Evolutionary conservation across 1,140 invertebrate species (phyloP), one percentile per base, ranked within the genome.

Genomic region (Macrosteles quadrilineatus): DNA sequence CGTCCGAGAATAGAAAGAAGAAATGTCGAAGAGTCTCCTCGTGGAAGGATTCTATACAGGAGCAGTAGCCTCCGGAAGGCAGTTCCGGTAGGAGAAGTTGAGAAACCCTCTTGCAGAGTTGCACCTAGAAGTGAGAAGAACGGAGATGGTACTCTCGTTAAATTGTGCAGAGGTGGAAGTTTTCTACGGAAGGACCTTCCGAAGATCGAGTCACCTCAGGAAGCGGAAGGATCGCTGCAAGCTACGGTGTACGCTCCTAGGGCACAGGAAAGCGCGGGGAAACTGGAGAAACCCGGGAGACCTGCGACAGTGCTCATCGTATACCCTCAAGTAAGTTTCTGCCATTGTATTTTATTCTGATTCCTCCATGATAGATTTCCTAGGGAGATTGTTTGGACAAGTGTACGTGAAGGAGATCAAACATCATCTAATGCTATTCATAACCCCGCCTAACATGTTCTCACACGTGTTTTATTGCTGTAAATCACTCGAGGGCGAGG

Each of bases 171-270:
- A 50, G 47, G 17, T 6, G 47, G 47, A 6, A 50, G 47, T 23
- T 50, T 50, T 23, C n/a, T 50, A 23, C 17, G 21, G 47, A 50
- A 50, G 47, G 47, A 50, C 4, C 14, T 36, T 4, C 32, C 32
- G 32, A 36, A 36, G 4, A 36, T 36, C 32, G 32, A 6, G 4
- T 36, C 32, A 36, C 32, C 4, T 14, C 4, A 36, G 14, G 32
- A 4, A 36, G 32, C 32, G 14, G 32, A 36, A 23, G 27, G 55
- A n/a, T 59, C 55, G 14, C 25, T 59, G 4, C 55, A 59, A n/a
- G 55, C 55, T 29, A 59, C 55, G 12, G 55, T 59, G 23, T 59
- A 59, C 55, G 25, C 55, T 4, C 55, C 55, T 2, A 25, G 55
- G 25, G 9, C 4, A 19, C 21, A 29, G 55, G 14, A 4, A 4